Conservation (phyloP, 2,888 invertebrate species). For the Drosophila tanythrix region DNA sequence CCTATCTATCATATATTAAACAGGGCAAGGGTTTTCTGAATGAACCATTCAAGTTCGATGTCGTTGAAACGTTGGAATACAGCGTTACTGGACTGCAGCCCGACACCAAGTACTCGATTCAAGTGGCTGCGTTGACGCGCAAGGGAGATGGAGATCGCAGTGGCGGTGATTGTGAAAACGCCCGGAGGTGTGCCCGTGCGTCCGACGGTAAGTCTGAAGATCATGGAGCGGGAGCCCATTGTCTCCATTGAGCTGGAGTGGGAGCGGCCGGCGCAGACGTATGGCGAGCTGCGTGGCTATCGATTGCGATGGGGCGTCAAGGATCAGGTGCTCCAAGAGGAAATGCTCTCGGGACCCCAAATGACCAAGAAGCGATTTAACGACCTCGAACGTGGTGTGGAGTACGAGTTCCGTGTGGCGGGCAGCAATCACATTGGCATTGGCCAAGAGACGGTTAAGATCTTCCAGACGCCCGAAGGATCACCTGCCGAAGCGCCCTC, state of each 20-base stretch:
- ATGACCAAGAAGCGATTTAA: conserved; percentile 90
- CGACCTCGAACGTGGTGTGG: conserved; percentile 95
- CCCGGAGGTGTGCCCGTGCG: conserved; percentile 96
- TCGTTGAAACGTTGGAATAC: conserved; percentile 92
- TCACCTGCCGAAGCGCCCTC: conserved; percentile 94
- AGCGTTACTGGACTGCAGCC: conserved; percentile 96
- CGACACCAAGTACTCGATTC: conserved; percentile 96
- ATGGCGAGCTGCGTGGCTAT: conserved; percentile 95
- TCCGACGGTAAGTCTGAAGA: conserved; percentile 92
- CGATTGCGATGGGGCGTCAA: conserved; percentile 94
- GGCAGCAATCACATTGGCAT: conserved; percentile 97
- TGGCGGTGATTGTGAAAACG: conserved; percentile 93
- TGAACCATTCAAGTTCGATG: conserved; percentile 94
- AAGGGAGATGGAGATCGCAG: conserved; percentile 98
- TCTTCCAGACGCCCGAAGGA: conserved; percentile 97
- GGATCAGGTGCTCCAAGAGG: conserved; percentile 91
- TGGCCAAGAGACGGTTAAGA: conserved; percentile 96
- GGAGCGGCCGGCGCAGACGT: conserved; percentile 94
- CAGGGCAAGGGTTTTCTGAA: conserved; percentile 89
- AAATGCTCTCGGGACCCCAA: conserved; percentile 89
- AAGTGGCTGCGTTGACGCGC: conserved; percentile 97
- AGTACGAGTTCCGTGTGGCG: conserved; percentile 98
- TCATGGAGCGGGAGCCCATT: conserved; percentile 94
- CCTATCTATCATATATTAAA: neutral
- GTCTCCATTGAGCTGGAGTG: conserved; percentile 96